Percentiles rank a stretch among this genome's conserved stretches.
phyloP scores from a whole-genome alignment of 92 coral and sea anemone genomes.

The Umimayanthus kanabou region DNA sequence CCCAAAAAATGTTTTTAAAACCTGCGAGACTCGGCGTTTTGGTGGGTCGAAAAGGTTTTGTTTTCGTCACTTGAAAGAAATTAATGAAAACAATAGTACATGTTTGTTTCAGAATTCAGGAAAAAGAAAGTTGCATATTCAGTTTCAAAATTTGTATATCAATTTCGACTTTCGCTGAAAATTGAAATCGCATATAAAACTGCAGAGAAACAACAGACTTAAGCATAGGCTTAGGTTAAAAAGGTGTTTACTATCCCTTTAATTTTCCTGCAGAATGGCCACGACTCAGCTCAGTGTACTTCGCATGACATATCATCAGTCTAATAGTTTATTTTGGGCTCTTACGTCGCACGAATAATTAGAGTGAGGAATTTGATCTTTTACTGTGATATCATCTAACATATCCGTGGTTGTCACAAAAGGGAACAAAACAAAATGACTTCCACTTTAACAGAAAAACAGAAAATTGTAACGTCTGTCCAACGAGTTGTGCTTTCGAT shows the following conservation, averaged over 20 bases:
- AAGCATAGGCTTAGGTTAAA: too few relatives aligned
- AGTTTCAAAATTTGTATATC: background rate
- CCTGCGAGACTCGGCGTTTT: too few relatives aligned
- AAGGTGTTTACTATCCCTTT: too few relatives aligned
- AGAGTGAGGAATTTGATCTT: conserved; percentile 15
- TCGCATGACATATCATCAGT: background rate
- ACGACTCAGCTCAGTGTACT: too few relatives aligned
- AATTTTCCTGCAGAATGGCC: background rate
- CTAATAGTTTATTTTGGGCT: background rate
- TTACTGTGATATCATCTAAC: background rate
- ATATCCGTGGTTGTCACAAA: background rate
- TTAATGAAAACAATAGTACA: too few relatives aligned
- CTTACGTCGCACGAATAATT: conserved; percentile 21
- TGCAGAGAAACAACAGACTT: too few relatives aligned
- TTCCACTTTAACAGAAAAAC: background rate
- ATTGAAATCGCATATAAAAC: background rate
- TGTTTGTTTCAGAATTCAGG: too few relatives aligned
- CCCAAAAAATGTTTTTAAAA: too few relatives aligned
- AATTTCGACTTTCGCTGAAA: background rate
- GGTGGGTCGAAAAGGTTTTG: too few relatives aligned
- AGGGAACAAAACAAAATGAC: background rate
- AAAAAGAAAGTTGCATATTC: too few relatives aligned
- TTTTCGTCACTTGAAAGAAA: too few relatives aligned
- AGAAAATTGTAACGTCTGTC: background rate
- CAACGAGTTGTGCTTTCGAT: background rate